A percentile compares a stretch with the other conserved stretches of the same genome.
Conservation (phyloP, 2,797 vertebrate genomes). For the Malurus leucopterus region DNA sequence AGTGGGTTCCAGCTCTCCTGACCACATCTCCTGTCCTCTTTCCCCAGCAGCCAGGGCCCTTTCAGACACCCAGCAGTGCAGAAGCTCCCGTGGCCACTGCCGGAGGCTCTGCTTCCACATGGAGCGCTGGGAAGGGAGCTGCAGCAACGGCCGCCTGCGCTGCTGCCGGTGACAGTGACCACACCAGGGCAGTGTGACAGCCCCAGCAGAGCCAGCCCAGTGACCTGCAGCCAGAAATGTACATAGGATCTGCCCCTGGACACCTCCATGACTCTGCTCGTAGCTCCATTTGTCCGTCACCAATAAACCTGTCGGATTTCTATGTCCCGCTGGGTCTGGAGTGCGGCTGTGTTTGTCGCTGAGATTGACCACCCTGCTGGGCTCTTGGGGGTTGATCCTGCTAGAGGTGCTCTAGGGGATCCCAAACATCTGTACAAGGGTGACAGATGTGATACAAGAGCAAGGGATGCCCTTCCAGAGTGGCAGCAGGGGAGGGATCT, state of each 20-base stretch:
- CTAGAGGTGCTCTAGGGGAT: neutral
- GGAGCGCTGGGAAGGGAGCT: conserved; percentile 44
- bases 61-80: conserved; percentile 6
- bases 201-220: neutral
- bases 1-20: neutral
- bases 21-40: neutral
- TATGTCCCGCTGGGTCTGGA: neutral
- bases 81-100: conserved; percentile 11
- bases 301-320: conserved; percentile 4
- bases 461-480: neutral
- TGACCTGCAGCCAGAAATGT: neutral
- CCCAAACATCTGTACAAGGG: neutral
- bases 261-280: fast-evolving
- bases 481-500: neutral
- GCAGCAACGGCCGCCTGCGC: conserved; percentile 6
- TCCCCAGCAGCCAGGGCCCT: neutral
- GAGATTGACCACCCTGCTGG: neutral
- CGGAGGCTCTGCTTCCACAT: conserved; percentile 55
- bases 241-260: fast-evolving
- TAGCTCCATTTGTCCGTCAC: fast-evolving
- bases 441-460: neutral
- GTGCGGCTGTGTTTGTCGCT: neutral
- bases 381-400: neutral
- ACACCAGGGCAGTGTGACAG: fast-evolving
- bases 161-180: conserved; percentile 24